Base-by-base conservation (phyloP, 2,888 invertebrate genomes). In the Xanthia icteritia region DNA sequence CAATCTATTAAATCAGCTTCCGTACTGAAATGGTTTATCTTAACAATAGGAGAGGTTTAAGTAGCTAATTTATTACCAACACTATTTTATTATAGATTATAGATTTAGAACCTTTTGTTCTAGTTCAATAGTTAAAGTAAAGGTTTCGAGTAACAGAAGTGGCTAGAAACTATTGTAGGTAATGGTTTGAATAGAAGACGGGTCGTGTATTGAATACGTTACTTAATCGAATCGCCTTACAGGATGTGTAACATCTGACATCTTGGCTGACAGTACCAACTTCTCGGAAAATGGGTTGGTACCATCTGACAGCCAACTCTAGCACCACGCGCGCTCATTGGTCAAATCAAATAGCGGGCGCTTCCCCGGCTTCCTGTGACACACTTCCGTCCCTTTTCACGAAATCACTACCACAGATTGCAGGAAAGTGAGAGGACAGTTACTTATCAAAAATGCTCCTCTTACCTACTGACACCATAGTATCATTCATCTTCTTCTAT, bases 1-100 rank as follows among this genome's bases (percentile, higher is more conserved):
- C 73, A 70, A 23, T 60, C 72, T 79, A 83, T 83, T 83, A 84
- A 73, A 67, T 58, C 9, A 42, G 76, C 84, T 86, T 84, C 84
- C 76, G 74, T 77, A 67, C 68, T 72, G 23, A 75, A 82, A 69
- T 56, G 39, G 60, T 74, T 70, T 75, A 72, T 48, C 61, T 66
- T 48, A 86, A 84, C 79, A 79, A 86, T 86, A 45, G 86, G 27
- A 70, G 61, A 73, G n/a, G 65, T 69, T 68, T 63, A 69, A 56
- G 63, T 85, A 51, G 42, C 42, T 65, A 79, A 77, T 83, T 86
- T 73, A 79, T 86, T 72, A 64, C 27, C 23, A 66, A n/a, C 27
- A 66, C 17, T 42, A 42, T 56, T 36, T n/a, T 36, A 74, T 75
- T 73, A 72, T 39, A 68, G n/a, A 42, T 71, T 36, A 13, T 68